Evolutionary conservation across 2,888 invertebrate species (phyloP).

Genomic region (Thymelicus acteon): DNA sequence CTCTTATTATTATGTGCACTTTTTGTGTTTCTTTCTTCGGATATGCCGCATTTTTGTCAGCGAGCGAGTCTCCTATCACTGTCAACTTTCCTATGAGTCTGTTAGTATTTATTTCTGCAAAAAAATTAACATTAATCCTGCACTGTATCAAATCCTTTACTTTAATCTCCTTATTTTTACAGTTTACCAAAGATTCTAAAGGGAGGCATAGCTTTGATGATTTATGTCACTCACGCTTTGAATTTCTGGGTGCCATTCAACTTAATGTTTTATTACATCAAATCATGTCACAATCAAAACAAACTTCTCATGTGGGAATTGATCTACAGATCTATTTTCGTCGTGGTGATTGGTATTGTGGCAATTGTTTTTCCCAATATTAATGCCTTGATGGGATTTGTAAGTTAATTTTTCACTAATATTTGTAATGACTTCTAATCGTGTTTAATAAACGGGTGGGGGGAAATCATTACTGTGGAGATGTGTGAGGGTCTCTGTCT

Average conservation of each 20-base stretch:
- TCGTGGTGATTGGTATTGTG: conserved; percentile 46
- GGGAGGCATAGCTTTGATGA: conserved; percentile 61
- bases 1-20: conserved; percentile 45
- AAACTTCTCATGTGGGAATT: conserved; percentile 53
- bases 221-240: conserved; percentile 67
- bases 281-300: conserved; percentile 42
- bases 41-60: conserved; percentile 56
- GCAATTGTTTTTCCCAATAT: conserved; percentile 67
- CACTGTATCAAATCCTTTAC: too few species aligned
- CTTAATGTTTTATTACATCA: conserved; percentile 62
- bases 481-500: too few species aligned
- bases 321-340: conserved; percentile 59
- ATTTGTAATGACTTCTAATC: too few species aligned
- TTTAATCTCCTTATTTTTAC: conserved; percentile 42
- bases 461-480: too few species aligned
- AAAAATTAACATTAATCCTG: too few species aligned
- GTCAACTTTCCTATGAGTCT: conserved; percentile 66
- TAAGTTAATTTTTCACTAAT: conserved; percentile 53
- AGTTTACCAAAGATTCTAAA: conserved; percentile 64
- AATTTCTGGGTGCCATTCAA: conserved; percentile 74
- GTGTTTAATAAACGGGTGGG: too few species aligned
- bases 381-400: conserved; percentile 69
- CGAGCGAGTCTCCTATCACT: conserved; percentile 62
- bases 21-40: conserved; percentile 62
- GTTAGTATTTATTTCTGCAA: conserved; percentile 54